These are phyloP conservation scores for Euglossa dilemma DNA, from an alignment of 1,140 invertebrate species.

Conservation along the genomic window DNA sequence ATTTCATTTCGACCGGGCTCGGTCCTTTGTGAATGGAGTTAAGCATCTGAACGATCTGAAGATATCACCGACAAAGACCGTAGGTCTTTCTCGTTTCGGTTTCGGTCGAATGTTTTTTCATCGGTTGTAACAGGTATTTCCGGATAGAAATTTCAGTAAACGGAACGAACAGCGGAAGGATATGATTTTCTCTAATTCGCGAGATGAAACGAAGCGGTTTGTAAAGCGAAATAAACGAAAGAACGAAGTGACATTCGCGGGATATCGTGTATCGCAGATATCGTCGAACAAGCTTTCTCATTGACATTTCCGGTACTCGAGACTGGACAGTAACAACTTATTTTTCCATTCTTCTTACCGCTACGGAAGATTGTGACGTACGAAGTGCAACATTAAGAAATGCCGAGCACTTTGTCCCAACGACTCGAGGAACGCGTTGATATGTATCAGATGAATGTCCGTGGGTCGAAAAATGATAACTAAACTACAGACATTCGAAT, in stretches of 20 bases:
- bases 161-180: neutral
- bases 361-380: constrained; percentile 37
- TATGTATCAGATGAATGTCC: constrained; percentile 66
- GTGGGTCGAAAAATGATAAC: constrained; percentile 29
- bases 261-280: neutral
- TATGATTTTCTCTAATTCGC: neutral
- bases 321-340: neutral
- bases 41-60: constrained; percentile 60
- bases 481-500: constrained; percentile 61
- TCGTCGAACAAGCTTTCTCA: neutral
- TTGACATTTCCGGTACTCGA: neutral
- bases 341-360: neutral
- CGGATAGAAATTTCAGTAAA: no score
- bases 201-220: neutral
- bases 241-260: no score
- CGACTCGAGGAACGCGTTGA: constrained; percentile 58
- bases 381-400: constrained; percentile 42
- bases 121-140: no score
- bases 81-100: neutral
- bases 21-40: constrained; percentile 58
- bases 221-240: neutral
- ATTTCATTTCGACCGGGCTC: constrained; percentile 59
- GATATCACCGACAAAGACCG: constrained; percentile 48
- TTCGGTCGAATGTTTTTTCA: neutral
- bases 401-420: constrained; percentile 52